These are phyloP conservation scores for Hestina assimilis DNA, from an alignment of 1,140 invertebrate species.

Conservation along the genomic window DNA sequence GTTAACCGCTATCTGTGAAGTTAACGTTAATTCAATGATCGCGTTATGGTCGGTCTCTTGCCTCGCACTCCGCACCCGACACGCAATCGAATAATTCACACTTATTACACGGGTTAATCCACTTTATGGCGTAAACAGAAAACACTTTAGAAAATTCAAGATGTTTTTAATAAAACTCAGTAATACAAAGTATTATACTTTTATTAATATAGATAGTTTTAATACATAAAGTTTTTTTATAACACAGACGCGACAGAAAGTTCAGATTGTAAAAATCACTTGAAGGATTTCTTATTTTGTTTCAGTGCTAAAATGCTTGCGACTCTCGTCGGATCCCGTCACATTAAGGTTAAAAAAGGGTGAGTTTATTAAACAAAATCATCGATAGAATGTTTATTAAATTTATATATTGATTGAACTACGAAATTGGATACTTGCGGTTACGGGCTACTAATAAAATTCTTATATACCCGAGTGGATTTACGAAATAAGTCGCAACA, in stretches of 20 bases:
- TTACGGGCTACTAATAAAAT: constrained; percentile 57
- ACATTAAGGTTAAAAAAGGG: constrained; percentile 92
- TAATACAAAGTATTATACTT: constrained; percentile 14
- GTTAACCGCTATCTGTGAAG: constrained; percentile 3
- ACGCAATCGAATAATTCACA: constrained; percentile 56
- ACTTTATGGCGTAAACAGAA: constrained; percentile 17
- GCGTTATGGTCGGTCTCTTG: constrained; percentile 40
- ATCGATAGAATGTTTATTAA: constrained; percentile 24
- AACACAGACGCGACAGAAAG: not conserved
- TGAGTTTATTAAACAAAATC: constrained; percentile 76
- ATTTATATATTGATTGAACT: constrained; percentile 33
- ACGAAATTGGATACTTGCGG: constrained; percentile 42
- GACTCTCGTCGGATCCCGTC: constrained; percentile 91
- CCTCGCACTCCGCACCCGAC: constrained; percentile 25
- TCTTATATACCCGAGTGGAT: constrained; percentile 50
- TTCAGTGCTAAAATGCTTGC: constrained; percentile 94
- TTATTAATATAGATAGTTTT: not conserved
- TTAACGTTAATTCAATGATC: constrained; percentile 66
- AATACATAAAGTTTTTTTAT: not conserved
- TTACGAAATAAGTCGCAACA: constrained; percentile 53
- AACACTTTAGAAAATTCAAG: constrained; percentile 1
- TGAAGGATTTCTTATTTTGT: constrained; percentile 42
- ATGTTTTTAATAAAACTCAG: constrained; percentile 8
- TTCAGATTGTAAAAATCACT: not conserved
- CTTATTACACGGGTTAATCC: constrained; percentile 13